Conservation (phyloP, 2,797 vertebrate species). For the Hydrophis major region DNA sequence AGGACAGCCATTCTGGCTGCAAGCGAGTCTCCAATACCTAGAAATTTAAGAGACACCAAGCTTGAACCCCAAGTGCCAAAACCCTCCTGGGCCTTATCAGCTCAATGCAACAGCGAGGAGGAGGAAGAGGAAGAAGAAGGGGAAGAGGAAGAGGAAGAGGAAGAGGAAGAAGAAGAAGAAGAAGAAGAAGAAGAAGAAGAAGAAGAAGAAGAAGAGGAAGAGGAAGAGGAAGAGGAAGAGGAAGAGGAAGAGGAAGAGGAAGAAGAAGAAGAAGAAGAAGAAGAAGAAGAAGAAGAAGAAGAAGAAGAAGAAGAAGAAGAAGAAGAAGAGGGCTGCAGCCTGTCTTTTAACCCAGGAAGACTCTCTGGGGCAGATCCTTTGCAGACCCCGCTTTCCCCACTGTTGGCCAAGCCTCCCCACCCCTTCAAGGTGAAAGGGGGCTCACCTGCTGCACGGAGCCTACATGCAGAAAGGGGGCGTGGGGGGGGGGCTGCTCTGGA, state of each 20-base stretch:
- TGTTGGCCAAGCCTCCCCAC: constrained; percentile 20
- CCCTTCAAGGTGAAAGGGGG: constrained; percentile 52
- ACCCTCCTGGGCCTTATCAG: neutral
- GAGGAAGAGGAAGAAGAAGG: too few species aligned
- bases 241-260: too few species aligned
- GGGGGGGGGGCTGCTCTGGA: too few species aligned
- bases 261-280: too few species aligned
- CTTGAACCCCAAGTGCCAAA: fast-evolving
- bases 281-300: too few species aligned
- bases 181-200: too few species aligned
- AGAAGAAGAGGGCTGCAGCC: too few species aligned
- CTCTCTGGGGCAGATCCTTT: too few species aligned
- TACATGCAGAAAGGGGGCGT: neutral
- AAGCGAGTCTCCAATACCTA: constrained; percentile 52
- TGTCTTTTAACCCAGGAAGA: neutral
- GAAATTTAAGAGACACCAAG: neutral
- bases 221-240: too few species aligned
- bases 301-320: too few species aligned
- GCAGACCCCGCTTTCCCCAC: too few species aligned
- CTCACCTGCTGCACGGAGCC: neutral
- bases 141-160: fast-evolving
- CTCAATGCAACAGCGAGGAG: neutral
- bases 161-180: fast-evolving
- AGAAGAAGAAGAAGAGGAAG: too few species aligned
- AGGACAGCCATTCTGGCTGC: constrained; percentile 70